Evolutionary conservation across 2,888 invertebrate genomes (phyloP).

Genomic region (Malthinus seriepunctatus): DNA sequence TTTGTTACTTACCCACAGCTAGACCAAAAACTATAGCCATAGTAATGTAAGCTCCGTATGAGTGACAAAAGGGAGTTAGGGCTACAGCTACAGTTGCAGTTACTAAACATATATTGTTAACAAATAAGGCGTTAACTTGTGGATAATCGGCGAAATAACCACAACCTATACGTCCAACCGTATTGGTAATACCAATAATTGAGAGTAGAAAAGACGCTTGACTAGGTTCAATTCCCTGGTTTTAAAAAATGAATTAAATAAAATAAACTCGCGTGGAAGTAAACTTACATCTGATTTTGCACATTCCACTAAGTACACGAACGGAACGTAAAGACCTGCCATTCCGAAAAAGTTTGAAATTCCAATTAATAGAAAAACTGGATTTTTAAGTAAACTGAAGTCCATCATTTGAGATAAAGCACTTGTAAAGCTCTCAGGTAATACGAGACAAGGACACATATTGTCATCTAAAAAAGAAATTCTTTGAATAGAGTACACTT

Average conservation of each 20-base stretch:
- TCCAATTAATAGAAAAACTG: constrained; percentile 89
- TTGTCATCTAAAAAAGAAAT: constrained; percentile 67
- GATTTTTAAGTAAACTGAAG: constrained; percentile 82
- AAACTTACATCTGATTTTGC: constrained; percentile 70
- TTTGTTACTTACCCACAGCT: constrained; percentile 76
- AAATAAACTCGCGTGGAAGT: too few species aligned
- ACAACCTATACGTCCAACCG: constrained; percentile 85
- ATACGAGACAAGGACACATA: constrained; percentile 76
- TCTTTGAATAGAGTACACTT: neutral
- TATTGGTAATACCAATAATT: constrained; percentile 92
- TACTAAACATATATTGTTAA: constrained; percentile 92
- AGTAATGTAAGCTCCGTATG: constrained; percentile 75
- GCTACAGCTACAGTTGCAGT: constrained; percentile 86
- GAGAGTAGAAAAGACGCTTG: constrained; percentile 78
- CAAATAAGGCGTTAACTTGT: constrained; percentile 85
- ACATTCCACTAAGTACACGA: constrained; percentile 89
- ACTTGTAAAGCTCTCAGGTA: constrained; percentile 81
- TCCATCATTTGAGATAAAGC: constrained; percentile 91
- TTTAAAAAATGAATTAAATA: constrained; percentile 37
- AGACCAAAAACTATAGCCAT: constrained; percentile 90
- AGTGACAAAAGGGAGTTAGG: constrained; percentile 79
- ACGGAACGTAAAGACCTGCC: constrained; percentile 96
- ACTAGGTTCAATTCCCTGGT: constrained; percentile 72
- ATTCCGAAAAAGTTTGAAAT: constrained; percentile 96
- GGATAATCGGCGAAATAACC: constrained; percentile 92